Evolutionary conservation across 2,888 invertebrate genomes (phyloP).

Genomic region (Yponomeuta malinellus): DNA sequence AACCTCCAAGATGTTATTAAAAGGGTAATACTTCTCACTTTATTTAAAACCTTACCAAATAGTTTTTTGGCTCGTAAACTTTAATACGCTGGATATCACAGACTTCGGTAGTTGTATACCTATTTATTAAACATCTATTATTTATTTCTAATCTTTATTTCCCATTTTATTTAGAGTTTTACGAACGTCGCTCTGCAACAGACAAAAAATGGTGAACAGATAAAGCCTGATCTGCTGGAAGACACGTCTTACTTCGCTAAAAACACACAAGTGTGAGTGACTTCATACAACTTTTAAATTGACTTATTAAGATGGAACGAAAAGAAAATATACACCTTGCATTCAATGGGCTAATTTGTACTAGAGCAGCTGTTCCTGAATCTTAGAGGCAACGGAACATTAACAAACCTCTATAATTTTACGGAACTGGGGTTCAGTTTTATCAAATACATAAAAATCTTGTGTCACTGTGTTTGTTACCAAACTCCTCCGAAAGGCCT

Average conservation of each 20-base stretch:
- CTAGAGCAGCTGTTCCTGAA: too few species aligned
- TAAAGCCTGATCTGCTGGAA: slow-evolving; percentile 61
- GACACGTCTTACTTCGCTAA: slow-evolving; percentile 72
- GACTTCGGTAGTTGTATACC: not conserved
- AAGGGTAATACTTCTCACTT: slow-evolving; percentile 47
- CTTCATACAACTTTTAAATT: slow-evolving; percentile 5
- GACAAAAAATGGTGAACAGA: slow-evolving; percentile 64
- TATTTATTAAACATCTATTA: not conserved
- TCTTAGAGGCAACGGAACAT: too few species aligned
- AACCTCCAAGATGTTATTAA: slow-evolving; percentile 76
- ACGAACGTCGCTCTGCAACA: slow-evolving; percentile 75
- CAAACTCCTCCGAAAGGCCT: too few species aligned
- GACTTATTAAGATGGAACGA: too few species aligned
- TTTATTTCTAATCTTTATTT: not conserved
- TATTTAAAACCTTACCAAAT: not conserved
- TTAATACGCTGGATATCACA: not conserved
- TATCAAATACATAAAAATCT: too few species aligned
- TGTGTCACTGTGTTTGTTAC: too few species aligned
- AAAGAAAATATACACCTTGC: too few species aligned
- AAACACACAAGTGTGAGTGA: slow-evolving; percentile 75
- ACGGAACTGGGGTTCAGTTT: too few species aligned
- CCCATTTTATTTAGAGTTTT: slow-evolving; percentile 59
- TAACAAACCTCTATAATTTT: too few species aligned
- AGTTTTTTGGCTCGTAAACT: not conserved
- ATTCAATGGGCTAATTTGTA: too few species aligned